Base-by-base conservation (phyloP, 2,113 vertebrate species). In the Brienomyrus brachyistius region DNA sequence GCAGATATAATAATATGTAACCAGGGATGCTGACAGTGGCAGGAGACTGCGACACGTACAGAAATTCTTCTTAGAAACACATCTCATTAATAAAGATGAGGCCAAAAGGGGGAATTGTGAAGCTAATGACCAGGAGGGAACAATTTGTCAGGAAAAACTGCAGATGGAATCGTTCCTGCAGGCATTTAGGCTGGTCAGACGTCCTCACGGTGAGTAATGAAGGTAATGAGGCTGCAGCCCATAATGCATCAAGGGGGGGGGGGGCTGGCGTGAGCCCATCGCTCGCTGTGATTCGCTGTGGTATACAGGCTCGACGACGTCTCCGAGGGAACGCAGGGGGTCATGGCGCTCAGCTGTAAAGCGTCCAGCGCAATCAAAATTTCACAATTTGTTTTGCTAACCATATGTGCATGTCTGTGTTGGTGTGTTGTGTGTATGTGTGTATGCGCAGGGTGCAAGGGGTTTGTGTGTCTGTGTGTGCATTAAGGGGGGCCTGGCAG, bases 111-210 rank as follows among this genome's bases (percentile, higher is more conserved):
- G 47, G 47, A 17, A 51, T 50, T 86, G 47, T 13, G 47, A 86
- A 86, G 45, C 48, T n/a, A 51, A 86, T 48, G 83, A 86, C 43
- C 47, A 10, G 82, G 23, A 50, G 82, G 45, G 82, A 50, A 50
- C 43, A 45, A 50, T 85, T 85, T 85, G 82, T 85, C 21, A 50
- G 47, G 74, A 47, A 80, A 45, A 85, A 27, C 82, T 50, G 9
- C 82, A 50, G 83, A 51, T 86, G 83, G 83, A 86, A n/a, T 86
- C 15, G 4, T 17, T 87, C 51, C 48, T 87, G 86, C n/a, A 50
- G n/a, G 86, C n/a, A 17, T 87, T 87, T 87, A 87, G 51, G 51
- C 51, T 87, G 86, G 21, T 17, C 51, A 80, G 74, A 80, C 74
- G 43, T 56, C 86, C 86, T 87, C 86, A 35, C 43, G 17, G 43